Conservation (phyloP, 2,113 vertebrate genomes). For the Pelodiscus sinensis region DNA sequence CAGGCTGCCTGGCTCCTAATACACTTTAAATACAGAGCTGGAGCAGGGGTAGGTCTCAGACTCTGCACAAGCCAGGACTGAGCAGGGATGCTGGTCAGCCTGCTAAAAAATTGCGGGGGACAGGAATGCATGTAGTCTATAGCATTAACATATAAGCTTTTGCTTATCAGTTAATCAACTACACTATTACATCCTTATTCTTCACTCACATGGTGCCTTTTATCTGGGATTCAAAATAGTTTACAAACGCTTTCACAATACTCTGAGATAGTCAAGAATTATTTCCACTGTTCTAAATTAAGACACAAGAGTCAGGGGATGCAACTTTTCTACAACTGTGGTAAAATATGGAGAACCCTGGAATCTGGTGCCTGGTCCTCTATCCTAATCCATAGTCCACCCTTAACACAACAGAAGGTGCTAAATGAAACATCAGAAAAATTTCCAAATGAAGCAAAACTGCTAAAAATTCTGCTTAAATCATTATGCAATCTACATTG, state of each 20-base stretch:
- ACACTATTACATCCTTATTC: not conserved
- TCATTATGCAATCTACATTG: slow-evolving; percentile 41
- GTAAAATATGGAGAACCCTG: not conserved
- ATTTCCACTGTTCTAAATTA: not conserved
- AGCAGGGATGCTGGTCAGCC: no score
- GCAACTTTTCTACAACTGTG: not conserved
- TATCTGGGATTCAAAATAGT: not conserved
- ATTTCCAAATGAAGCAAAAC: not conserved
- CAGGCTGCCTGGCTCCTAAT: no score
- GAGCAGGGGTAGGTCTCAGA: no score
- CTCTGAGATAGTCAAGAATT: not conserved
- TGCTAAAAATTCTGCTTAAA: not conserved
- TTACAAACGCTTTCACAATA: not conserved
- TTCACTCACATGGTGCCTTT: not conserved
- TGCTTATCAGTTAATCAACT: no score
- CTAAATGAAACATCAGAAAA: not conserved
- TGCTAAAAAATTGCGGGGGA: no score
- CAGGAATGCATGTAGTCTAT: no score
- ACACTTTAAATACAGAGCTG: no score
- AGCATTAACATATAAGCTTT: no score
- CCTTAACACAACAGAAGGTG: not conserved
- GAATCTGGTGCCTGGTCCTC: not conserved
- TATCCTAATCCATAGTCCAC: not conserved
- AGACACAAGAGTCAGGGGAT: not conserved
- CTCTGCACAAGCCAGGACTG: no score